These are phyloP conservation scores for Microtus richardsoni DNA, from an alignment of 2,113 vertebrate species.

Conservation along the genomic window DNA sequence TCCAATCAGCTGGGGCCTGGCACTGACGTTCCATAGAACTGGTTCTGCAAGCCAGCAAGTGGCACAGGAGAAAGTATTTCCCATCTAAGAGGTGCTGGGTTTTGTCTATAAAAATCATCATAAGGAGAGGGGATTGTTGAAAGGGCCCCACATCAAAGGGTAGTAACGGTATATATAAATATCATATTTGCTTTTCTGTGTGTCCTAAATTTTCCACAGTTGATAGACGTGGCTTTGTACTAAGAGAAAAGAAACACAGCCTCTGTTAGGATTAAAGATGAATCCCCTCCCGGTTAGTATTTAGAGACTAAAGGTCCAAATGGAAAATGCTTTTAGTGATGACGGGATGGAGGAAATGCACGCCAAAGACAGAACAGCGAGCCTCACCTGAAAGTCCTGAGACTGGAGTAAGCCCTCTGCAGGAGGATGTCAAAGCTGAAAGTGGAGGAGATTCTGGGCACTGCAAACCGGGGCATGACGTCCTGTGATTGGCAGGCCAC, in stretches of 20 bases:
- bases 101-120: slow-evolving; percentile 38
- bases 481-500: not conserved
- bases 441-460: not conserved
- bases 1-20: not conserved
- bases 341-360: not conserved
- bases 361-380: not conserved
- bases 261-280: not conserved
- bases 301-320: not conserved
- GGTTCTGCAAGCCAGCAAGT: not conserved
- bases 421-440: not conserved
- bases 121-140: not conserved
- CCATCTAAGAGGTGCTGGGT: not conserved
- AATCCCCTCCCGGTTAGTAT: not conserved
- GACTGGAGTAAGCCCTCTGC: not conserved
- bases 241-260: not conserved
- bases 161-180: not conserved
- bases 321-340: not conserved
- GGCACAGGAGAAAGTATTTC: not conserved
- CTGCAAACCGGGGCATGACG: too few relatives aligned
- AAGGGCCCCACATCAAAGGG: not conserved
- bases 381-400: not conserved
- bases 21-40: not conserved
- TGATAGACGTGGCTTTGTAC: not conserved
- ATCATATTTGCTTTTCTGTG: not conserved
- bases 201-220: not conserved